A percentile compares a stretch with the other conserved stretches of the same genome.
phyloP scores from a whole-genome alignment of 2,888 invertebrate genomes.

The Rhagonycha lutea region DNA sequence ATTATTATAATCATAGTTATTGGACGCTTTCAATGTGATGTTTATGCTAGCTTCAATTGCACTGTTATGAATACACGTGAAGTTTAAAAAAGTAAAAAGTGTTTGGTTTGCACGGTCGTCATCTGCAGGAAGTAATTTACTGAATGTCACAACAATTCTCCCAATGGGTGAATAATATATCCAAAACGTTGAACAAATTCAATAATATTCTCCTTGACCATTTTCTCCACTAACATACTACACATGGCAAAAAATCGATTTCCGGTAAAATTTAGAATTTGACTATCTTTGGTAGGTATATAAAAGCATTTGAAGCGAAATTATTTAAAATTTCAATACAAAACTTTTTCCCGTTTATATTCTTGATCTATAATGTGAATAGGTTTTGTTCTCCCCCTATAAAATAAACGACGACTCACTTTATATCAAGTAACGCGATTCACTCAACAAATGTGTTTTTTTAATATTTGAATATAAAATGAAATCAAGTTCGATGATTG shows the following conservation, averaged over 20 bases:
- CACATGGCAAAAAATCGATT: no score
- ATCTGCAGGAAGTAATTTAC: no score
- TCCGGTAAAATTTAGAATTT: neutral
- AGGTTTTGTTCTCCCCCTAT: neutral
- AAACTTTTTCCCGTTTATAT: neutral
- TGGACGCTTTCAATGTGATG: neutral
- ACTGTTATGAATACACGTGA: no score
- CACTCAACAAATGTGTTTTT: neutral
- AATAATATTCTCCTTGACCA: no score
- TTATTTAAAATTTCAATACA: neutral
- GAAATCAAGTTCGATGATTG: neutral
- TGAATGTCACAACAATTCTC: no score
- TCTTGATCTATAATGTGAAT: neutral
- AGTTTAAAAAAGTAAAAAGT: no score
- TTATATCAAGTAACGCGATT: neutral
- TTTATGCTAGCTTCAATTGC: no score
- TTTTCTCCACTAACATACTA: no score
- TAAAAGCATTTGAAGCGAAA: neutral
- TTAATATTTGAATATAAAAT: neutral
- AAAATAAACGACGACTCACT: neutral
- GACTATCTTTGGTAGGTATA: neutral
- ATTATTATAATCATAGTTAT: no score
- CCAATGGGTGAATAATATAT: no score
- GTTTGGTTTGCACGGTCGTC: no score
- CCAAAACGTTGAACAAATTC: no score